phyloP scores from a whole-genome alignment of 2,888 invertebrate genomes.

The Mythimna pallens region DNA sequence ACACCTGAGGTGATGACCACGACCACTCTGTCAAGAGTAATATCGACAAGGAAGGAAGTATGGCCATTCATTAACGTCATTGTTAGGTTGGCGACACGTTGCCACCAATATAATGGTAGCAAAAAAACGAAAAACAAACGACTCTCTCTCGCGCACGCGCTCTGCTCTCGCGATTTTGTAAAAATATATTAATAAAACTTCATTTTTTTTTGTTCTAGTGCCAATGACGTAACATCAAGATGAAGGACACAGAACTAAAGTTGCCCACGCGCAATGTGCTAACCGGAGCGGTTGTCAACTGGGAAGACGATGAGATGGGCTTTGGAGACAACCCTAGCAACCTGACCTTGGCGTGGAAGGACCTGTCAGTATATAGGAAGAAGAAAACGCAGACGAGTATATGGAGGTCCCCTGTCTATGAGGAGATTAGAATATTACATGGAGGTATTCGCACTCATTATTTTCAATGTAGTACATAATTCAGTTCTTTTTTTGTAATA shows the following conservation, averaged over 20 bases:
- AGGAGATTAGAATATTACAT: conserved; percentile 89
- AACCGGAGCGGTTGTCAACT: conserved; percentile 86
- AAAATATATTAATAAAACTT: no score
- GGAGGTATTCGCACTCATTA: conserved; percentile 81
- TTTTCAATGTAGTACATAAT: no score
- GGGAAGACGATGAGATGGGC: conserved; percentile 85
- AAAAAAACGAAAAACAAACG: no score
- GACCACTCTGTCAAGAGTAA: no score
- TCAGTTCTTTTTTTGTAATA: no score
- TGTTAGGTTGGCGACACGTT: no score
- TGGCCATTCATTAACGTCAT: no score
- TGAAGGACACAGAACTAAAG: conserved; percentile 78
- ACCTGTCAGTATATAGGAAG: conserved; percentile 88
- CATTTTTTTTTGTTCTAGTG: conserved; percentile 62
- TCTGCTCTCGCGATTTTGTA: no score
- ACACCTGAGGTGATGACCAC: no score
- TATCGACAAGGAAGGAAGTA: no score
- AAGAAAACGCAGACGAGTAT: conserved; percentile 87
- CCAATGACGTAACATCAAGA: conserved; percentile 81
- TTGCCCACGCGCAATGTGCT: conserved; percentile 85
- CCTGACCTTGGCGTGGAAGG: conserved; percentile 89
- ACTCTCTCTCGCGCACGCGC: no score
- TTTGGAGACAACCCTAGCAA: conserved; percentile 80
- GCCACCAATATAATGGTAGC: no score
- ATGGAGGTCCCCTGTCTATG: conserved; percentile 86